Evolutionary conservation across 2,113 vertebrate genomes (phyloP).

Genomic region (Lophius piscatorius): DNA sequence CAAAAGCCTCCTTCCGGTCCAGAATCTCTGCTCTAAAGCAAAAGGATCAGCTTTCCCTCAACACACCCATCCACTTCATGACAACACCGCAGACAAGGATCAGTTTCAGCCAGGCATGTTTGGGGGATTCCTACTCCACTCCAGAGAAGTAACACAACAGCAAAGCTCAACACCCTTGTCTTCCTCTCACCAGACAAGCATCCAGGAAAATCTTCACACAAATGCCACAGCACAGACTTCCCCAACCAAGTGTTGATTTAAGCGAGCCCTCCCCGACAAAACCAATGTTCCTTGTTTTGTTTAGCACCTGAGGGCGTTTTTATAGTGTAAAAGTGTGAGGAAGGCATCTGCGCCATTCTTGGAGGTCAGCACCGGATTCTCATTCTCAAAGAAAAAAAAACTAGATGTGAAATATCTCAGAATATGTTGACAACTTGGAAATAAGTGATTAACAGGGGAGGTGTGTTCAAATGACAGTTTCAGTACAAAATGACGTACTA

Average conservation of each 20-base stretch:
- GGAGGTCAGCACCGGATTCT: slow-evolving; percentile 25
- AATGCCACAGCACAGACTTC: slow-evolving; percentile 19
- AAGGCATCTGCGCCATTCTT: no score
- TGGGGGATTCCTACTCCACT: slow-evolving; percentile 64
- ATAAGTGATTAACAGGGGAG: slow-evolving; percentile 6
- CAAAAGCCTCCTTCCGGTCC: slow-evolving; percentile 12
- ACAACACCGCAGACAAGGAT: slow-evolving; percentile 60
- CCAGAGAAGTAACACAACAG: no score
- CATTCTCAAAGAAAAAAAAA: slow-evolving; percentile 4
- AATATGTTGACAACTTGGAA: neutral
- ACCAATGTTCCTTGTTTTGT: slow-evolving; percentile 48
- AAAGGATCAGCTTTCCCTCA: slow-evolving; percentile 66
- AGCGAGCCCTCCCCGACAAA: slow-evolving; percentile 27
- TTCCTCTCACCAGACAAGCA: slow-evolving; percentile 20
- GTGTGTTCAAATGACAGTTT: no score
- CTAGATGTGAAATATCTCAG: slow-evolving; percentile 17
- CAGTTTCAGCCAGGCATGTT: slow-evolving; percentile 49
- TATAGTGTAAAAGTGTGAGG: slow-evolving; percentile 22
- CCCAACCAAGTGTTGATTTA: slow-evolving; percentile 43
- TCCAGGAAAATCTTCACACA: slow-evolving; percentile 50
- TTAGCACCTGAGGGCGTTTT: slow-evolving; percentile 30
- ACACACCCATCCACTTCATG: slow-evolving; percentile 59
- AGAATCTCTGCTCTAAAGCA: slow-evolving; percentile 47
- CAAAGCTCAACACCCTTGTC: slow-evolving; percentile 21
- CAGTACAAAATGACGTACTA: no score